These are phyloP conservation scores for Lissonota sp. DNA, from an alignment of 2,888 invertebrate species.

Conservation along the genomic window DNA sequence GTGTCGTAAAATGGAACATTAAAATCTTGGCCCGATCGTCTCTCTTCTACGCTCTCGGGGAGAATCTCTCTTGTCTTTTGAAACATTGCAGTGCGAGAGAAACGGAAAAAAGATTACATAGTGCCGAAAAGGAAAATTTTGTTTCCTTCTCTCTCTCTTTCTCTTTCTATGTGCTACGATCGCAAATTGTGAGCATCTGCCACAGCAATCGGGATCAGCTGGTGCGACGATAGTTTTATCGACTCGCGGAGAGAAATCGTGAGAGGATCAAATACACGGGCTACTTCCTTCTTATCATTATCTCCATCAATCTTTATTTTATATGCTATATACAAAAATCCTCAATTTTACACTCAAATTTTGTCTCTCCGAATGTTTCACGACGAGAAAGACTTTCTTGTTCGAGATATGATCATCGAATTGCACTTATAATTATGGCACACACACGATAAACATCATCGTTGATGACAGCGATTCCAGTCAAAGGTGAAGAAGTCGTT, in stretches of 20 bases:
- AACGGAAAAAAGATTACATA: slow-evolving; percentile 5
- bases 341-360: background rate
- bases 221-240: slow-evolving; percentile 52
- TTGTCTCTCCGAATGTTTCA: background rate
- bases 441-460: background rate
- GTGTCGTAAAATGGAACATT: slow-evolving; percentile 82
- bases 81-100: slow-evolving; percentile 21
- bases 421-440: slow-evolving; percentile 10
- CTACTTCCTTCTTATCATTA: background rate
- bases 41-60: slow-evolving; percentile 67
- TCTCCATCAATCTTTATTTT: slow-evolving; percentile 10
- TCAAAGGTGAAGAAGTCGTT: slow-evolving; percentile 60
- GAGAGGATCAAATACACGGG: slow-evolving; percentile 23
- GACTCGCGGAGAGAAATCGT: slow-evolving; percentile 42
- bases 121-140: slow-evolving; percentile 11
- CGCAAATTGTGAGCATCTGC: slow-evolving; percentile 60
- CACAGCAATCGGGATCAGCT: slow-evolving; percentile 53
- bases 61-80: slow-evolving; percentile 51
- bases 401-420: slow-evolving; percentile 6
- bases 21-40: slow-evolving; percentile 76
- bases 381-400: background rate
- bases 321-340: background rate
- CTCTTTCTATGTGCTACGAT: slow-evolving; percentile 26
- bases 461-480: slow-evolving; percentile 27
- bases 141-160: slow-evolving; percentile 23